Evolutionary conservation across 1,140 invertebrate genomes (phyloP), one percentile per base, ranked within the genome.

Genomic region (Eupristina koningsbergeri): DNA sequence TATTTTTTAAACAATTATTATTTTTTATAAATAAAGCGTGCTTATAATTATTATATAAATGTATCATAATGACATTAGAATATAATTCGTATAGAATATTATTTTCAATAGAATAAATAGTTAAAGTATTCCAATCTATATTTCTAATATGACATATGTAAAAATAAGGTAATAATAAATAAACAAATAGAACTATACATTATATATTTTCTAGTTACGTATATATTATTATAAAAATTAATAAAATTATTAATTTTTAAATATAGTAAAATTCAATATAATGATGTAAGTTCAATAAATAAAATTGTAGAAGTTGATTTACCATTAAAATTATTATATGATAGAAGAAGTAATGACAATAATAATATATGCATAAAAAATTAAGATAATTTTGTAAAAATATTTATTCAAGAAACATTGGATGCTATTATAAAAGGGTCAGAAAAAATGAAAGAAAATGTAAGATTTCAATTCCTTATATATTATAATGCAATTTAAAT

Each of bases 261-360:
- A 9, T 64, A 19, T 9, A 84, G 83, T 29, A 80, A 79, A 76
- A 74, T 89, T 0, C 87, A 89, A 75, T 76, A 89, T 19, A 91
- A 89, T 34, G 89, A 89, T 8, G 84, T 88, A 0, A 90, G 91
- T 45, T 86, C 86, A 0, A 89, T 92, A 31, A 85, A 85, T n/a
- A 89, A 92, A 74, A 91, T 92, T 22, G 88, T 92, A 7, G 90
- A 92, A 61, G 89, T 92, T 31, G 91, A 91, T 74, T 13, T 90
- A 13, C 80, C 75, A 13, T 47, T 19, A 0, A 58, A 58, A 61
- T 78, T 67, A 26, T 9, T 80, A 15, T 53, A 81, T 5, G 50
- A 81, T n/a, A 19, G 22, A 17, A 81, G 50, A 67, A 80, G 26
- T 50, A 73, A 76, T 47, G 34, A 76, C 0, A 50, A 26, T n/a